Evolutionary conservation across 1,140 invertebrate genomes (phyloP).

Genomic region (Dryas iulia): DNA sequence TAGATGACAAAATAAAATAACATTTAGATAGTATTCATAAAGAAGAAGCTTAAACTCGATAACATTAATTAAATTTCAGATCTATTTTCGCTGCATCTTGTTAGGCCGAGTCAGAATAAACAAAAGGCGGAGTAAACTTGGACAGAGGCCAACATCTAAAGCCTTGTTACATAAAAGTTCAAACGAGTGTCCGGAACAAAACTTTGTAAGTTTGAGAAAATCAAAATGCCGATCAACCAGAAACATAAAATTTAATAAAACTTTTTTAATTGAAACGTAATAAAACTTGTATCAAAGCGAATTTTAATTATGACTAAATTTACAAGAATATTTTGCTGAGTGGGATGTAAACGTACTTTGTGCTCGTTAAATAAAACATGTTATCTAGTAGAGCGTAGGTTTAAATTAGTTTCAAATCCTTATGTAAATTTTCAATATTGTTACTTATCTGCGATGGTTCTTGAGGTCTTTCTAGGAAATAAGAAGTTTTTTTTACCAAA

Average conservation of each 20-base stretch:
- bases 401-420: too few species aligned
- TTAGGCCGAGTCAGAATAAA: slow-evolving; percentile 11
- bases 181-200: slow-evolving; percentile 22
- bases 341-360: too few species aligned
- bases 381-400: too few species aligned
- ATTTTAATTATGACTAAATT: not conserved
- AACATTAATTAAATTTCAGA: not conserved
- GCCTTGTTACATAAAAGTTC: slow-evolving; percentile 25
- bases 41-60: not conserved
- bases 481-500: too few species aligned
- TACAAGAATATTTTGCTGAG: not conserved
- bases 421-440: too few species aligned
- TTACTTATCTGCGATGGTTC: too few species aligned
- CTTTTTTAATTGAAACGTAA: not conserved
- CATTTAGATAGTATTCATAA: not conserved
- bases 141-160: slow-evolving; percentile 21
- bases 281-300: not conserved
- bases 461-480: too few species aligned
- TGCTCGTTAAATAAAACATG: too few species aligned
- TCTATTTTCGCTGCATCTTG: slow-evolving; percentile 3
- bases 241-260: not conserved
- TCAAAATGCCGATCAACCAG: slow-evolving; percentile 3
- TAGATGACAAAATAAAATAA: not conserved
- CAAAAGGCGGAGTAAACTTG: slow-evolving; percentile 19
- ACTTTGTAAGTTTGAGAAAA: slow-evolving; percentile 17